Evolutionary conservation across 2,113 vertebrate species (phyloP).

Genomic region (Perca flavescens): DNA sequence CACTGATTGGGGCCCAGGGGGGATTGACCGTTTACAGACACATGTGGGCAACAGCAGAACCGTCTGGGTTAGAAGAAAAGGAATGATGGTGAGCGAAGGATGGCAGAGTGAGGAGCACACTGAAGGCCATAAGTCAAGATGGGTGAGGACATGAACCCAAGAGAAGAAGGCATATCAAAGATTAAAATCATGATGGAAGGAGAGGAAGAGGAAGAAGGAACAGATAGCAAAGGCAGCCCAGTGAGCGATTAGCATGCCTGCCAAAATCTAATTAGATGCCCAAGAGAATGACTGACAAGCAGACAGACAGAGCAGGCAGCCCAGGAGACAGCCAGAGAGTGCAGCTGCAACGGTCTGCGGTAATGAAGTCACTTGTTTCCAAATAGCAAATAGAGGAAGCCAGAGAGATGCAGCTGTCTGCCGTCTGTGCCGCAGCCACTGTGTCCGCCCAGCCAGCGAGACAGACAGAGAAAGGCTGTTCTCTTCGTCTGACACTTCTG

Average conservation of each 20-base stretch:
- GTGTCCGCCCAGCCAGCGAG: constrained; percentile 64
- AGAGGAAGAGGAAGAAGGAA: constrained; percentile 29
- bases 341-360: constrained; percentile 76
- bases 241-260: constrained; percentile 53
- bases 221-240: constrained; percentile 22
- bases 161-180: constrained; percentile 29
- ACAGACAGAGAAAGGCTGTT: constrained; percentile 75
- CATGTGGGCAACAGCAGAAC: constrained; percentile 24
- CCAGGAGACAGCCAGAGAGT: constrained; percentile 67
- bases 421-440: constrained; percentile 80
- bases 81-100: constrained; percentile 7
- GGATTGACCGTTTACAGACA: constrained; percentile 53
- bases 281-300: constrained; percentile 61
- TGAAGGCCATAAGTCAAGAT: constrained; percentile 11
- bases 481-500: constrained; percentile 74
- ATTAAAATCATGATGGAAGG: constrained; percentile 18
- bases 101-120: constrained; percentile 6
- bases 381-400: constrained; percentile 81
- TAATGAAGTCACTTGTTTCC: constrained; percentile 84
- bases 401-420: constrained; percentile 82
- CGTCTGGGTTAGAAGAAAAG: constrained; percentile 13
- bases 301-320: constrained; percentile 60
- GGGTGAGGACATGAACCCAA: constrained; percentile 20
- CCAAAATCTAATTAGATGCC: constrained; percentile 71
- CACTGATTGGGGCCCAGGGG: constrained; percentile 48